Percentiles rank a stretch among this genome's conserved stretches.
phyloP scores from a whole-genome alignment of 2,888 invertebrate species.

The Napeogenes inachia region DNA sequence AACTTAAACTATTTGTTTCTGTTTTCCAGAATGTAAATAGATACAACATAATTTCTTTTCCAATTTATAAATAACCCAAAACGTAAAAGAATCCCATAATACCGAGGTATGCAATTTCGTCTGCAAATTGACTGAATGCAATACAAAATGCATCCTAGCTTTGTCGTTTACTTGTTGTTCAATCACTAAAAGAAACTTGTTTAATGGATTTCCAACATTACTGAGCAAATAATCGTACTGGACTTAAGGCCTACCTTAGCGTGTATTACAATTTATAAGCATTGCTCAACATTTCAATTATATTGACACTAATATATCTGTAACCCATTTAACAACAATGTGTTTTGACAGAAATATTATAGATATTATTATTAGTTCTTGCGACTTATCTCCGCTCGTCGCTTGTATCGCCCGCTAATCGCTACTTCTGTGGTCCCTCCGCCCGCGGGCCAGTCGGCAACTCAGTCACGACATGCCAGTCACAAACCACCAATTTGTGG shows the following conservation, averaged over 20 bases:
- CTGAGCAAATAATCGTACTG: conserved; percentile 74
- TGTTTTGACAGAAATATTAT: too few relatives aligned
- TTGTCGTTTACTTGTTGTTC: conserved; percentile 65
- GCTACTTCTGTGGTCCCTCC: conserved; percentile 32
- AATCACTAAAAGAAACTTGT: conserved; percentile 76
- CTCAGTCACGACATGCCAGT: conserved; percentile 70
- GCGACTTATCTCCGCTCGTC: conserved; percentile 23
- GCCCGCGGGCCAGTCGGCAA: conserved; percentile 57
- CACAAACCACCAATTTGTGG: conserved; percentile 75
- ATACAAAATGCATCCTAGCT: conserved; percentile 67
- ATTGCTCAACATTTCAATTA: conserved; percentile 15
- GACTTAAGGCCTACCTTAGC: conserved; percentile 53
- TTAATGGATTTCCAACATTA: conserved; percentile 78
- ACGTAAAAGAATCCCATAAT: conserved; percentile 22
- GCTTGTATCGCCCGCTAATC: conserved; percentile 36
- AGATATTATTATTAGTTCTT: too few relatives aligned
- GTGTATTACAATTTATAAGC: conserved; percentile 15
- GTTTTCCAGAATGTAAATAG: conserved; percentile 5
- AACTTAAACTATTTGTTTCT: neutral
- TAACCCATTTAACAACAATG: too few relatives aligned
- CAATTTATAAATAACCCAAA: conserved; percentile 17
- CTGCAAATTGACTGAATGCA: conserved; percentile 65
- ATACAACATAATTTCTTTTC: conserved; percentile 12
- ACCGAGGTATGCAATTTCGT: conserved; percentile 53
- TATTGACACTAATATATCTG: neutral